Evolutionary conservation across 2,113 vertebrate species (phyloP), one percentile per base, ranked within the genome.

Genomic region (Rynchops niger): DNA sequence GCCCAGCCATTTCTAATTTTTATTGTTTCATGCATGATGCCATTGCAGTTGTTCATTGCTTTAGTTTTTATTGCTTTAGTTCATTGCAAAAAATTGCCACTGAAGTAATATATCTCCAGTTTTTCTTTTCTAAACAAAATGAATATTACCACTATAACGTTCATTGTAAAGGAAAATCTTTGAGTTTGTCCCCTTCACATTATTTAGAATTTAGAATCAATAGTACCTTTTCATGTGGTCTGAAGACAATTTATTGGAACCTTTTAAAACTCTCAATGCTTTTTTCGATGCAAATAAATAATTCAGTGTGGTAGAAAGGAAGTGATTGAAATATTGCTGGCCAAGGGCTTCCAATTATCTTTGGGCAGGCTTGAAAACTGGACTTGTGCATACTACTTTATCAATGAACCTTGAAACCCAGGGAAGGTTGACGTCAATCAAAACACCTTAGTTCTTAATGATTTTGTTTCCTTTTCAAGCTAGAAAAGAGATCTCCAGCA

Each of bases 221-320:
- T 91, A 86, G 7, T n/a, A 45, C 19, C 23, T 88, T 94, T 90
- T 76, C 58, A 81, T 73, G 66, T 63, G 40, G 50, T 53, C 71
- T 92, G 69, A 88, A 95, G 92, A 91, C 47, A 95, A 95, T 95
- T 93, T 91, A 88, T 95, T 90, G 30, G 47, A 94, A 74, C 34
- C 40, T 88, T 91, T 96, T 86, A 82, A 67, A 91, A 77, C 45
- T 89, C 52, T 71, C n/a, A 63, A 29, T 59, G 53, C 2, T 72
- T 88, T 97, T 93, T 90, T 86, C 45, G 86, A 79, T 86, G 30
- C 12, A 76, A 67, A 89, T 97, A 93, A 94, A 96, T 96, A 95
- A 95, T 97, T 95, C 53, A 76, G 16, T 71, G 52, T 77, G 34
- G 38, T 62, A 76, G 90, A 96, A 94, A 92, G 53, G 17, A 77